These are phyloP conservation scores for Sycon ciliatum DNA, from an alignment of 37 sponge, comb jelly and placozoan genomes.

Conservation along the genomic window DNA sequence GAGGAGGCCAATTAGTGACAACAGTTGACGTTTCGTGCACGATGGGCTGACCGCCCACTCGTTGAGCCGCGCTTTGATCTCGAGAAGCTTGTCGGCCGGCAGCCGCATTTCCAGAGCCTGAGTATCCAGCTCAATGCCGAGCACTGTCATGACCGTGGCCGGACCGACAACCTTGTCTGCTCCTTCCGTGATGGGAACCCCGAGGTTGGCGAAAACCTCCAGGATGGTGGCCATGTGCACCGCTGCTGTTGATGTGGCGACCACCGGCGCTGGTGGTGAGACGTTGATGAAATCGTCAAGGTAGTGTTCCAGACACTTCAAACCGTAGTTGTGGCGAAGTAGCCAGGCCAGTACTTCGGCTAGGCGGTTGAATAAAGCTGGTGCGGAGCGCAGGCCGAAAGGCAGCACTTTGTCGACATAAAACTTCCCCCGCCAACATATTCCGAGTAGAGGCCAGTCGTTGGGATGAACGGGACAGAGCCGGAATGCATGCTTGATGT, in stretches of 20 bases:
- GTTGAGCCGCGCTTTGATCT: not conserved
- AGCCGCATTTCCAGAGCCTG: not conserved
- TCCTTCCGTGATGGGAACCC: not conserved
- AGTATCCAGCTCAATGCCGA: conserved; percentile 13
- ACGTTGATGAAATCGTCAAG: conserved; percentile 21
- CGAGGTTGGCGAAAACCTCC: not conserved
- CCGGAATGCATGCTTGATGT: conserved; percentile 32
- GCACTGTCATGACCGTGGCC: conserved; percentile 3
- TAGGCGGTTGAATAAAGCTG: conserved; percentile 28
- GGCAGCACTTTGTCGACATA: conserved; percentile 16
- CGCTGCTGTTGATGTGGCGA: not conserved
- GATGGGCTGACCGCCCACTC: not conserved
- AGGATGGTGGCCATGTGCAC: not conserved
- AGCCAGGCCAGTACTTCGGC: conserved; percentile 29
- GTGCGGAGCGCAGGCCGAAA: conserved; percentile 35
- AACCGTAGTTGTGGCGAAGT: not conserved
- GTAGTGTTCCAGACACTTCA: conserved; percentile 25
- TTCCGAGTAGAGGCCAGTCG: conserved; percentile 25
- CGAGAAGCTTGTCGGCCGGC: conserved; percentile 15
- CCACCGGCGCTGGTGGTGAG: not conserved
- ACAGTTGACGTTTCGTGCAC: conserved; percentile 19
- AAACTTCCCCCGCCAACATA: conserved; percentile 25
- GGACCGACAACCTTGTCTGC: conserved; percentile 15
- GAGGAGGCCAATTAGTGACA: conserved; percentile 16
- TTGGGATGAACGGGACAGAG: conserved; percentile 35